phyloP scores from a whole-genome alignment of 23 tunicate species.

The Phallusia fumigata region DNA sequence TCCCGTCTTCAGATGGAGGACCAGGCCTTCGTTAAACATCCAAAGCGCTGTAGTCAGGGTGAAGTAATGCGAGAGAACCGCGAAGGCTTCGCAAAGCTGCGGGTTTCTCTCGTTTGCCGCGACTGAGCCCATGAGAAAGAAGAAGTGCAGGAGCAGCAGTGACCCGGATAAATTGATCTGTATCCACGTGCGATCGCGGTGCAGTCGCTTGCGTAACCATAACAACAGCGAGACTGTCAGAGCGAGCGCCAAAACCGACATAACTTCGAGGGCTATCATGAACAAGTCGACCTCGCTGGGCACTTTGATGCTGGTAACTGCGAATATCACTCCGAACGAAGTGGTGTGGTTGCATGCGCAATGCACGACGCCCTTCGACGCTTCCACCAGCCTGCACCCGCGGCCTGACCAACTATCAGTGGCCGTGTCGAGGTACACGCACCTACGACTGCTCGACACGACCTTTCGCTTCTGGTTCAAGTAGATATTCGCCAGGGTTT shows the following conservation, averaged over 20 bases:
- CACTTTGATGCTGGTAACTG: conserved; percentile 32
- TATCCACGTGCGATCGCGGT: conserved; percentile 44
- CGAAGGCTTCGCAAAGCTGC: conserved; percentile 32
- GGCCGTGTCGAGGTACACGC: conserved; percentile 11
- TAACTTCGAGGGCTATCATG: conserved; percentile 30
- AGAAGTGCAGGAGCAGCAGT: conserved; percentile 43
- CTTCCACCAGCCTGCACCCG: conserved; percentile 28
- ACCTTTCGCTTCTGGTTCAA: not conserved
- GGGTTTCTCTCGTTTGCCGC: conserved; percentile 1
- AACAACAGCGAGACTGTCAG: conserved; percentile 36
- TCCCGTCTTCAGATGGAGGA: conserved; percentile 59
- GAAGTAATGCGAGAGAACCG: conserved; percentile 50
- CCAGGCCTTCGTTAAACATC: conserved; percentile 77
- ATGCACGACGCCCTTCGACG: not conserved
- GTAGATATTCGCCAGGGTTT: not conserved
- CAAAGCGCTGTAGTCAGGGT: conserved; percentile 53
- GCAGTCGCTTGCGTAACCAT: conserved; percentile 44
- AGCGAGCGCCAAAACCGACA: conserved; percentile 28
- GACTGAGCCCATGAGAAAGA: conserved; percentile 14
- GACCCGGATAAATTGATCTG: conserved; percentile 55
- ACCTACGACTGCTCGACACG: conserved; percentile 7
- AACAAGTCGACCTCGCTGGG: conserved; percentile 34
- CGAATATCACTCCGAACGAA: conserved; percentile 60
- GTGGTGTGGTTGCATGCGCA: conserved; percentile 79
- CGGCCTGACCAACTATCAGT: conserved; percentile 22